Percentiles rank a stretch among this genome's conserved stretches.
These are phyloP conservation scores for Herpailurus yagouaroundi DNA, from an alignment of 2,113 vertebrate genomes.

Conservation along the genomic window DNA sequence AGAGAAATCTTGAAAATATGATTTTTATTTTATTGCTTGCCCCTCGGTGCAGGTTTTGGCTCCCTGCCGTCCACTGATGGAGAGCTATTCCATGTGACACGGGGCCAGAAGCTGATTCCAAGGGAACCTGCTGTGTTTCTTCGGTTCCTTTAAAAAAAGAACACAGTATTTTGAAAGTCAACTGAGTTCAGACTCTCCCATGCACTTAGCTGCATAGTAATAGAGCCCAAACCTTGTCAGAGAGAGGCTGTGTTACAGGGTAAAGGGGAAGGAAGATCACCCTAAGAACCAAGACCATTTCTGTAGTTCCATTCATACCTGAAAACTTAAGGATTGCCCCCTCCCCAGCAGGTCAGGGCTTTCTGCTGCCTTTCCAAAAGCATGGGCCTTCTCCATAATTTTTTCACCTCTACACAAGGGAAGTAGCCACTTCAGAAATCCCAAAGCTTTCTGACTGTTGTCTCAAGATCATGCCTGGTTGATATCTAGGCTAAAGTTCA, in stretches of 20 bases:
- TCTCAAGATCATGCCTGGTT: not conserved
- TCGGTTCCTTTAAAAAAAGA: not conserved
- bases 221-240: not conserved
- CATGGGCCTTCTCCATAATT: not conserved
- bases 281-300: not conserved
- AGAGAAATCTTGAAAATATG: constrained; percentile 58
- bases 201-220: not conserved
- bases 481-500: not conserved
- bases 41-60: constrained; percentile 12
- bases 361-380: not conserved
- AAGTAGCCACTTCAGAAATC: not conserved
- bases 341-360: not conserved
- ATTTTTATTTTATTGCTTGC: constrained; percentile 67
- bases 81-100: not conserved
- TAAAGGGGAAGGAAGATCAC: not conserved
- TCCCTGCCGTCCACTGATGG: not conserved
- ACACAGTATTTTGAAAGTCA: not conserved
- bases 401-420: not conserved
- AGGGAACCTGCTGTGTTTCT: not conserved
- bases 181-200: not conserved
- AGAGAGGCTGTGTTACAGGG: not conserved
- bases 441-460: not conserved
- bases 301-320: not conserved
- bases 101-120: not conserved
- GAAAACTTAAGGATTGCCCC: not conserved